A percentile compares a stretch with the other conserved stretches of the same genome.
Evolutionary conservation across 2,113 vertebrate species (phyloP).

Genomic region (Saiga tatarica): DNA sequence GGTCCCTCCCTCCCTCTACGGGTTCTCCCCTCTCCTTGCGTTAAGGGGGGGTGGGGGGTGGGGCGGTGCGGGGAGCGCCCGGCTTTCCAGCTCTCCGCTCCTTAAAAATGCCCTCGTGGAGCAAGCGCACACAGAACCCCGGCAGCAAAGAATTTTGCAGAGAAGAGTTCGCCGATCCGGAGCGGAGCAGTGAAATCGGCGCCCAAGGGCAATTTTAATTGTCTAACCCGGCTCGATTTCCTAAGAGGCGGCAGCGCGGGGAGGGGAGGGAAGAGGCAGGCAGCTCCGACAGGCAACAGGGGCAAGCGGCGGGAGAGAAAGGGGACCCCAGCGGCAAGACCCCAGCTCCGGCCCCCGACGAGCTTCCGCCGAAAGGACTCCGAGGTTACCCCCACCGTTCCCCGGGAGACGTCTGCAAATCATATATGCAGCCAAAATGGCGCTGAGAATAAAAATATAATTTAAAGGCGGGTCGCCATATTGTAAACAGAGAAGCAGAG

Average conservation of each 20-base stretch:
- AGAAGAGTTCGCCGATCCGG: background rate
- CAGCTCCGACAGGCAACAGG: slow-evolving; percentile 68
- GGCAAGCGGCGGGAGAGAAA: slow-evolving; percentile 63
- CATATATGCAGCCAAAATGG: slow-evolving; percentile 90
- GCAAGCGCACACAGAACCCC: slow-evolving; percentile 23
- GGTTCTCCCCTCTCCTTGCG: slow-evolving; percentile 40
- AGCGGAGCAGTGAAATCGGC: slow-evolving; percentile 57
- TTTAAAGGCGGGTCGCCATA: slow-evolving; percentile 93
- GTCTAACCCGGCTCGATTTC: slow-evolving; percentile 71
- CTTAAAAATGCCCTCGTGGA: slow-evolving; percentile 56
- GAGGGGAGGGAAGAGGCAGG: slow-evolving; percentile 71
- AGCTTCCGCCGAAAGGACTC: slow-evolving; percentile 46
- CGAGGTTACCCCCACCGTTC: slow-evolving; percentile 1
- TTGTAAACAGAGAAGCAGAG: slow-evolving; percentile 90
- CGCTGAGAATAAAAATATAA: slow-evolving; percentile 90
- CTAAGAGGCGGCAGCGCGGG: slow-evolving; percentile 64
- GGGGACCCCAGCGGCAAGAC: slow-evolving; percentile 28
- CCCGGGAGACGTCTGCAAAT: slow-evolving; percentile 66
- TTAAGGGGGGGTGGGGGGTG: background rate
- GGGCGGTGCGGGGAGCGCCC: background rate
- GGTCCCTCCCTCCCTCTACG: slow-evolving; percentile 41
- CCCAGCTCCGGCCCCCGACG: background rate
- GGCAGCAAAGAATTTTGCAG: slow-evolving; percentile 54
- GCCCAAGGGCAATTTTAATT: slow-evolving; percentile 78
- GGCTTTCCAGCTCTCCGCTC: slow-evolving; percentile 45